Conservation (phyloP, 2,888 invertebrate genomes). For the Diarsia brunnea region DNA sequence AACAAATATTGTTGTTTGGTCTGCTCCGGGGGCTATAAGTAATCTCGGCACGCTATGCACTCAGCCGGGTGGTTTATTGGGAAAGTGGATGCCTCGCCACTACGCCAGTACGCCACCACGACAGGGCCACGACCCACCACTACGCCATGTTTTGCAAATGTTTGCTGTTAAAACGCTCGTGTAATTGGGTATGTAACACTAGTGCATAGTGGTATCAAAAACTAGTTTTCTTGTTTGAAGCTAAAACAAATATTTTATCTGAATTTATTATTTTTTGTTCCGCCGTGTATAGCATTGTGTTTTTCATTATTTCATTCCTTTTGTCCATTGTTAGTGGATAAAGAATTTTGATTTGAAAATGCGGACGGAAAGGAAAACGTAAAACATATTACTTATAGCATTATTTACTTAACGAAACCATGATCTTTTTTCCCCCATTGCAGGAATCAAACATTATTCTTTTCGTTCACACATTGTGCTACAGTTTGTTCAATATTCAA, state of each 20-base stretch:
- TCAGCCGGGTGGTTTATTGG: slow-evolving; percentile 85
- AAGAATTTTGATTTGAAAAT: slow-evolving; percentile 38
- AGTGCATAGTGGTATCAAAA: slow-evolving; percentile 18
- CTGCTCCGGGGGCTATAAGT: slow-evolving; percentile 84
- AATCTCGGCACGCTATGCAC: slow-evolving; percentile 88
- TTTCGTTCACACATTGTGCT: slow-evolving; percentile 24
- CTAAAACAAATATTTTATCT: slow-evolving; percentile 19
- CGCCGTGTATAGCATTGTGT: slow-evolving; percentile 12
- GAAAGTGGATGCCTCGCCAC: slow-evolving; percentile 79
- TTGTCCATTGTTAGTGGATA: slow-evolving; percentile 34
- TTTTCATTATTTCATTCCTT: slow-evolving; percentile 35
- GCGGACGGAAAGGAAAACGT: slow-evolving; percentile 3
- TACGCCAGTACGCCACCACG: slow-evolving; percentile 52
- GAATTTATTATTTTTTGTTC: slow-evolving; percentile 14
- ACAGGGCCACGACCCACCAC: slow-evolving; percentile 49
- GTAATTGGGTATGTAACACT: slow-evolving; percentile 51
- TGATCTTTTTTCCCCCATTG: background rate
- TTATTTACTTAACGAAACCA: slow-evolving; percentile 5
- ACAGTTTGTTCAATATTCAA: slow-evolving; percentile 77
- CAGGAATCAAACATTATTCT: background rate
- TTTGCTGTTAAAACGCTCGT: slow-evolving; percentile 66
- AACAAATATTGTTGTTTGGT: slow-evolving; percentile 89
- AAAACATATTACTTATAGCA: background rate
- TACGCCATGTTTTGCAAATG: slow-evolving; percentile 71
- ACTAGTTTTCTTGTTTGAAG: slow-evolving; percentile 21